Percentiles rank a stretch among this genome's conserved stretches.
These are phyloP conservation scores for Phainopepla nitens DNA, from an alignment of 2,113 vertebrate species.

Conservation along the genomic window DNA sequence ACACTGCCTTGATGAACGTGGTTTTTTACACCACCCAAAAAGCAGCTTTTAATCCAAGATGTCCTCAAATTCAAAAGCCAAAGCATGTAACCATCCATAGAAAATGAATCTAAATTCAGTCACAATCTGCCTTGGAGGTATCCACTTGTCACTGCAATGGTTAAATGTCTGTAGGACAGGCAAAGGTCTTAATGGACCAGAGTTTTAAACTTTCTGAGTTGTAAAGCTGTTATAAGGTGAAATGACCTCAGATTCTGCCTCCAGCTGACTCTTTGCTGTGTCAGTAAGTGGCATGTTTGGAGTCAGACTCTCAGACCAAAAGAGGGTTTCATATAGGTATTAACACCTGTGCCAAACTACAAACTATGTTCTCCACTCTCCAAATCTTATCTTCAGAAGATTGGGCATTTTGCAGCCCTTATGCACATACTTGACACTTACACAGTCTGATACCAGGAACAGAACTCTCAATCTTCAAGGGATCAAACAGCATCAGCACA, in stretches of 20 bases:
- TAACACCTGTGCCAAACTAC: not conserved
- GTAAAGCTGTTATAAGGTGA: not conserved
- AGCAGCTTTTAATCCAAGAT: not conserved
- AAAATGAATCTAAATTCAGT: not conserved
- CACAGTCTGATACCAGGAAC: not conserved
- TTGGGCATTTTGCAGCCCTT: not conserved
- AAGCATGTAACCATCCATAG: not conserved
- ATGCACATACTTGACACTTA: not conserved
- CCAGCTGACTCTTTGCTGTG: not conserved
- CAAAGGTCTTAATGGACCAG: not conserved
- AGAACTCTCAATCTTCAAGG: not conserved
- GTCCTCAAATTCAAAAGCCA: not conserved
- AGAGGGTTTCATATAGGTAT: not conserved
- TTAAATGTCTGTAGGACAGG: not conserved
- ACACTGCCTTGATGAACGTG: not conserved
- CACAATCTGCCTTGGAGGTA: not conserved
- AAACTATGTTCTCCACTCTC: not conserved
- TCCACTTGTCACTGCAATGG: not conserved
- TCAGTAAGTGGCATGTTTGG: not conserved
- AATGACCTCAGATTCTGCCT: not conserved
- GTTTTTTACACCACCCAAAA: not conserved
- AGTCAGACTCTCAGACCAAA: not conserved
- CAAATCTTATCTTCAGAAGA: not conserved
- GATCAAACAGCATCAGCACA: not conserved
- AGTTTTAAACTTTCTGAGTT: not conserved